A percentile compares a stretch with the other conserved stretches of the same genome.
These are phyloP conservation scores for Arge pagana DNA, from an alignment of 2,888 invertebrate species.

Conservation along the genomic window DNA sequence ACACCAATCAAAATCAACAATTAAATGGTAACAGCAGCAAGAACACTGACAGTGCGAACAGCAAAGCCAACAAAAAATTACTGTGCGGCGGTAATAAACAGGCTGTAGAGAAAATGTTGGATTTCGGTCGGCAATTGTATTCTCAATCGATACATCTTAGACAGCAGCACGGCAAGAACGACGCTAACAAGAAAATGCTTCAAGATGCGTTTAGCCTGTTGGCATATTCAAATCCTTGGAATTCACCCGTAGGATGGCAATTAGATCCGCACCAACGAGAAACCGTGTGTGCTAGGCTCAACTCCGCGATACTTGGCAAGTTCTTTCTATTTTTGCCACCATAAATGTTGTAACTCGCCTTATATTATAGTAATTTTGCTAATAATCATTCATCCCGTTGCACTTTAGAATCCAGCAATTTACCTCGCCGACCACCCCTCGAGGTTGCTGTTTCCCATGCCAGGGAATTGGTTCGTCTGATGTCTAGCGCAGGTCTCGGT, in stretches of 20 bases:
- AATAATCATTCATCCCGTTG: not conserved
- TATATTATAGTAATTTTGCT: not conserved
- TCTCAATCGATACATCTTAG: constrained; percentile 85
- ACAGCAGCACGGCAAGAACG: constrained; percentile 80
- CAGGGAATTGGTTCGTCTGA: constrained; percentile 83
- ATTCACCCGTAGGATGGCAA: constrained; percentile 95
- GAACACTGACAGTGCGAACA: constrained; percentile 38
- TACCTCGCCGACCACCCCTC: constrained; percentile 88
- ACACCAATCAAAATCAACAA: constrained; percentile 40
- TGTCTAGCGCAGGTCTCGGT: constrained; percentile 88
- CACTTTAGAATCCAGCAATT: constrained; percentile 92
- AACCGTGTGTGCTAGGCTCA: constrained; percentile 92
- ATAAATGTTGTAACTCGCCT: not conserved
- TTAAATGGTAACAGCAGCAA: constrained; percentile 22
- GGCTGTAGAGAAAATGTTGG: constrained; percentile 90
- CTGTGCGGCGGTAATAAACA: constrained; percentile 73
- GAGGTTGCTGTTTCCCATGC: constrained; percentile 93
- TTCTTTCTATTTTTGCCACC: constrained; percentile 9
- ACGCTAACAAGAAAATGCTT: constrained; percentile 87
- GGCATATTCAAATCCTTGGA: constrained; percentile 98
- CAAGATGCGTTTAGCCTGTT: constrained; percentile 97
- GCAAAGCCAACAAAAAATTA: constrained; percentile 56
- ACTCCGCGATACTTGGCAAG: constrained; percentile 95
- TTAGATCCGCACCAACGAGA: constrained; percentile 93
- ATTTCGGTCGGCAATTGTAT: constrained; percentile 92